Base-by-base conservation (phyloP, 2,113 vertebrate species). In the Ptilorrhoa leucosticta region DNA sequence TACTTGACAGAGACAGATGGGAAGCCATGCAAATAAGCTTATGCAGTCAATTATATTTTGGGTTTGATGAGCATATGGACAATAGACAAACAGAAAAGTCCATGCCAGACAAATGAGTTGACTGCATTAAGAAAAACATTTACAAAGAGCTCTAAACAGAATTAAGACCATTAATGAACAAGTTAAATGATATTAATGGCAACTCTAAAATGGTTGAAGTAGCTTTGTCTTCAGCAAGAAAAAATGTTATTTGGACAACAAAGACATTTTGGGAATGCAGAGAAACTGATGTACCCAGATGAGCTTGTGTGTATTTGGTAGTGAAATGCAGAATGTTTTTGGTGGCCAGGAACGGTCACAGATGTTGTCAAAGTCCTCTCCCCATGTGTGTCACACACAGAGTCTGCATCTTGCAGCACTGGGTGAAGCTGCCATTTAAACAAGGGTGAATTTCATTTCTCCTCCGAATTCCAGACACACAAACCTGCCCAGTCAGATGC, bases 1-100 rank as follows among this genome's bases (percentile, higher is more conserved):
- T 84, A 26, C 13, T 82, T 82, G 84, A 69, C 63, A 79, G 76
- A 78, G 78, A 94, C 88, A 95, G 90, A 91, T 90, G 82, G 90
- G 45, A 85, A 85, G 44, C 39, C 40, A 76, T 85, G 65, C 57
- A 97, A 92, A 87, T 92, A 72, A 88, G 70, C 20, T 65, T 72
- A 31, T 56, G 63, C 42, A 63, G 78, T 76, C 81, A 87, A 66
- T 94, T 83, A 78, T 73, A 45, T 54, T 23, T 81, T 89, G 50
- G 48, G 39, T 91, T 91, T 93, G 57, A 44, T 64, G 66, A 85
- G 39, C 90, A 69, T 72, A 71, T 66, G 83, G 60, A 48, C 61
- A 82, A 63, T 16, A 83, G 44, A 87, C 65, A 95, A 90, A 30
- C 15, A 88, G 44, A 83, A 68, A 42, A 45, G 31, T 48, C 54